phyloP scores from a whole-genome alignment of 2,888 invertebrate species.

The Sminthurinus aureus region DNA sequence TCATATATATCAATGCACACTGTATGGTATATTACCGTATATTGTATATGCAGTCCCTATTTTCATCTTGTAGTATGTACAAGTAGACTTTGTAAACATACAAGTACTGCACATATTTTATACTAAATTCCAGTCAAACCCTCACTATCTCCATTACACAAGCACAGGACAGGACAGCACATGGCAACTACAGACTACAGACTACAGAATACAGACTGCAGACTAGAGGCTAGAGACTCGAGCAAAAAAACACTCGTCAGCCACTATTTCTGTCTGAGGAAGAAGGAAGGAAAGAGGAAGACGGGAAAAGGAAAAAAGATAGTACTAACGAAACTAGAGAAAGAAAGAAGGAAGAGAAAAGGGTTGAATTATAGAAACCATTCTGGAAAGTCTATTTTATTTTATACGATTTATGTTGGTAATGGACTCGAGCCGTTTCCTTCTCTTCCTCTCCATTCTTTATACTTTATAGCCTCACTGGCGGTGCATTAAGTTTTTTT shows the following conservation, averaged over 20 bases:
- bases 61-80: too few relatives aligned
- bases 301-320: neutral
- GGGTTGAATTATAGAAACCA: conserved; percentile 41
- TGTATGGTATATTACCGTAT: too few relatives aligned
- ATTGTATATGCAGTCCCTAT: too few relatives aligned
- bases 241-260: too few relatives aligned
- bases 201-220: neutral
- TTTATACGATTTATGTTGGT: conserved; percentile 40
- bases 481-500: conserved; percentile 47
- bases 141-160: neutral
- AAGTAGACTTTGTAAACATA: neutral
- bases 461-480: conserved; percentile 36
- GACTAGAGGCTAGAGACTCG: too few relatives aligned
- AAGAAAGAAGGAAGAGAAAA: conserved; percentile 18
- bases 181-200: neutral
- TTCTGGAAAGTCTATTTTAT: conserved; percentile 43
- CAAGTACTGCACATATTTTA: neutral
- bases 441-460: conserved; percentile 39
- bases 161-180: neutral
- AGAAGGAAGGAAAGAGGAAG: conserved; percentile 9
- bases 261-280: neutral
- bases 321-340: neutral
- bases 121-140: neutral
- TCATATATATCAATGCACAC: too few relatives aligned
- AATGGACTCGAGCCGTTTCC: conserved; percentile 41